A percentile compares a stretch with the other conserved stretches of the same genome.
Evolutionary conservation across 2,888 invertebrate genomes (phyloP).

Genomic region (Taphrorychus bicolor): DNA sequence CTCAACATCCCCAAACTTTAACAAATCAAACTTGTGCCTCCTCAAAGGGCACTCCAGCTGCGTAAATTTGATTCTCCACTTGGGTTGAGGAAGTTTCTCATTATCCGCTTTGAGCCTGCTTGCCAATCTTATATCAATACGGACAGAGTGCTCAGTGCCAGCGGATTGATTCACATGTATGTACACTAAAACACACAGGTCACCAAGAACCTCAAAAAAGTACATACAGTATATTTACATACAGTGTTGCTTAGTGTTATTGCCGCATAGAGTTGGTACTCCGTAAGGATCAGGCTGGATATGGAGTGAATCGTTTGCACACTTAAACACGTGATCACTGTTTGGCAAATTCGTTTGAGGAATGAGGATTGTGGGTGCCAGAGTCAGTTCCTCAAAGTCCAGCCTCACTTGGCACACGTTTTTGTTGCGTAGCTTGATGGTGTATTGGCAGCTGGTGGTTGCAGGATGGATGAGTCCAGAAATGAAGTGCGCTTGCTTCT

Average conservation of each 20-base stretch:
- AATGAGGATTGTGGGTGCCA: conserved; percentile 53
- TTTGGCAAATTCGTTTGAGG: conserved; percentile 57
- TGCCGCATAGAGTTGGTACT: conserved; percentile 67
- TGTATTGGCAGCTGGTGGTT: conserved; percentile 62
- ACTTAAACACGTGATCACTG: conserved; percentile 44
- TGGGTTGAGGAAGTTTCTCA: conserved; percentile 41
- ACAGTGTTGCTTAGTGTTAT: conserved; percentile 70
- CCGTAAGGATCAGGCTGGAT: conserved; percentile 63
- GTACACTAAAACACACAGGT: conserved; percentile 47
- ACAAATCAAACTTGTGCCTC: conserved; percentile 37
- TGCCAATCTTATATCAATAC: conserved; percentile 45
- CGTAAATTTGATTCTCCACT: conserved; percentile 55
- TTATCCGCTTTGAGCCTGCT: conserved; percentile 59
- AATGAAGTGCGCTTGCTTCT: conserved; percentile 54
- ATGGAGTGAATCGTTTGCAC: conserved; percentile 64
- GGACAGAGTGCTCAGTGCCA: conserved; percentile 44
- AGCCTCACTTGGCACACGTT: conserved; percentile 69
- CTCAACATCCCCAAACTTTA: conserved; percentile 38
- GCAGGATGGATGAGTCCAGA: conserved; percentile 57
- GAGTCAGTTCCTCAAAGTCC: conserved; percentile 66
- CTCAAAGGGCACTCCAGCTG: conserved; percentile 55
- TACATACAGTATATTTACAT: conserved; percentile 52
- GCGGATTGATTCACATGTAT: conserved; percentile 48
- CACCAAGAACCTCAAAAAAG: not conserved
- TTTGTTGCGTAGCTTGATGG: conserved; percentile 65